Evolutionary conservation across 64 coral and sea anemone species (phyloP).

Genomic region (Porites australiensis): DNA sequence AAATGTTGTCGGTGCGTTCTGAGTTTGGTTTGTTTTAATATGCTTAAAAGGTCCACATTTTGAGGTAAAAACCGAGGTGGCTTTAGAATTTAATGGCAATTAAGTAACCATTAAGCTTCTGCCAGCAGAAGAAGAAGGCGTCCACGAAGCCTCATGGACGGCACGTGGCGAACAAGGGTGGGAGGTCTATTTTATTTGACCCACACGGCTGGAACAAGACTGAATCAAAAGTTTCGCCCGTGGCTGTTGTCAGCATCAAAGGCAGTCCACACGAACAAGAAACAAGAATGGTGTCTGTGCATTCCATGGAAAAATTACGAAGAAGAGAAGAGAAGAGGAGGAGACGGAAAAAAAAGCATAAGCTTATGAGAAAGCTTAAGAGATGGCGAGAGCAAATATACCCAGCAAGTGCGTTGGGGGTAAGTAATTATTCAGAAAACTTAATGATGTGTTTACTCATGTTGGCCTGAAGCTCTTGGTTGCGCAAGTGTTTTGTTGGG

Average conservation of each 20-base stretch:
- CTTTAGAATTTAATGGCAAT: not conserved
- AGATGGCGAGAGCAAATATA: not conserved
- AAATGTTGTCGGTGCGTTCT: not conserved
- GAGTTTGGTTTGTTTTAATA: too few relatives aligned
- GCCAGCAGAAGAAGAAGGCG: constrained; percentile 1
- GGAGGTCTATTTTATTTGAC: constrained; percentile 51
- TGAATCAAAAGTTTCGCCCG: constrained; percentile 13
- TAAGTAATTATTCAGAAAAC: constrained; percentile 31
- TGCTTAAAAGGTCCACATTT: too few relatives aligned
- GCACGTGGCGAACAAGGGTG: constrained; percentile 61
- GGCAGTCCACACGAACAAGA: not conserved
- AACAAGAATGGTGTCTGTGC: not conserved
- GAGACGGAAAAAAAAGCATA: not conserved
- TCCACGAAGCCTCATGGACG: constrained; percentile 39
- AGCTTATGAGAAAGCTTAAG: constrained; percentile 6
- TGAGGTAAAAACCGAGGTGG: not conserved
- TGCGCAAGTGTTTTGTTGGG: constrained; percentile 20
- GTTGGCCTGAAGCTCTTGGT: not conserved
- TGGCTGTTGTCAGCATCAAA: not conserved
- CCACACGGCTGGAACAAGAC: constrained; percentile 39
- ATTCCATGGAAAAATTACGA: not conserved
- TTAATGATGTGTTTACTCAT: constrained; percentile 13
- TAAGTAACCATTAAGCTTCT: not conserved
- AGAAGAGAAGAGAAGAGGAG: not conserved
- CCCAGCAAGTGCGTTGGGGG: not conserved